Percentiles rank a stretch among this genome's conserved stretches.
These are phyloP conservation scores for Chrysaora quinquecirrha DNA, from an alignment of 30 jellyfish, hydroid and myxozoan species.

Conservation along the genomic window DNA sequence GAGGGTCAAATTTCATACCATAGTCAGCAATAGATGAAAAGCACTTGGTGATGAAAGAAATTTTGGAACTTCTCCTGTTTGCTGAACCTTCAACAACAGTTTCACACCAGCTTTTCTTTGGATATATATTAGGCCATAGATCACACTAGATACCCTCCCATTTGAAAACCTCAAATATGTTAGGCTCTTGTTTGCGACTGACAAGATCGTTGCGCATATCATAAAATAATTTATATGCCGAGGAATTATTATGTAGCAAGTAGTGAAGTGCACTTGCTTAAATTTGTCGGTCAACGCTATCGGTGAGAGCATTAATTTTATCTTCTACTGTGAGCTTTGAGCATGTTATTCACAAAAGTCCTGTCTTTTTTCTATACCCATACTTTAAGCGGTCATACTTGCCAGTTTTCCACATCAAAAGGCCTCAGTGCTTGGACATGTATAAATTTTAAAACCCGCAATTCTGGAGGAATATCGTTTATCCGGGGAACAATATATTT, in stretches of 20 bases:
- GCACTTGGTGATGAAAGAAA: conserved; percentile 11
- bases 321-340: too few species aligned
- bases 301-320: not conserved
- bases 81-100: not conserved
- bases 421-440: not conserved
- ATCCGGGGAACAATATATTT: not conserved
- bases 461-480: not conserved
- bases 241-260: too few species aligned
- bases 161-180: not conserved
- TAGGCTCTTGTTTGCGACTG: too few species aligned
- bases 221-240: too few species aligned
- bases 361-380: too few species aligned
- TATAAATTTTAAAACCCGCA: not conserved
- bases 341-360: too few species aligned
- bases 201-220: too few species aligned
- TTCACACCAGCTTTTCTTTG: not conserved
- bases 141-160: not conserved
- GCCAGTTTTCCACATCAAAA: not conserved
- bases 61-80: not conserved
- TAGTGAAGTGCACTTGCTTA: too few species aligned
- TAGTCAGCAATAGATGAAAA: conserved; percentile 18
- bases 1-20: conserved; percentile 19
- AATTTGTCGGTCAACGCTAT: too few species aligned
- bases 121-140: not conserved
- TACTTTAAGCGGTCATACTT: not conserved